These are phyloP conservation scores for Mus pahari DNA, from an alignment of 2,113 vertebrate species.

Conservation along the genomic window DNA sequence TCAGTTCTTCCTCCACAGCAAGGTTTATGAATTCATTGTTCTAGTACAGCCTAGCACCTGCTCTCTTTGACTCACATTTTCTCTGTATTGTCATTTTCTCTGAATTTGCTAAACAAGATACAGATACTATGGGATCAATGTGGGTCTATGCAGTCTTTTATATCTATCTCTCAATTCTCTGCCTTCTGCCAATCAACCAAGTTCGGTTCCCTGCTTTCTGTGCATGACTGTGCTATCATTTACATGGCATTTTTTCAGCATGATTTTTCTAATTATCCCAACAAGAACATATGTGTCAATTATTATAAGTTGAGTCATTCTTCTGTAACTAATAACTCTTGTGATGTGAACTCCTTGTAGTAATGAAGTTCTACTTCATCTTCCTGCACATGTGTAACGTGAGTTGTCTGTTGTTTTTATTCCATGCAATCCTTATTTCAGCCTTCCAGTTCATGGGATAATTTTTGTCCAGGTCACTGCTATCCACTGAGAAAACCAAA, in stretches of 20 bases:
- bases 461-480: neutral
- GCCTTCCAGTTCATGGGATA: neutral
- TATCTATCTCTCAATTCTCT: neutral
- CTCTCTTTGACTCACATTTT: neutral
- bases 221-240: neutral
- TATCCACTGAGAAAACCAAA: neutral
- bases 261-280: neutral
- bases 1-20: no score
- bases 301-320: neutral
- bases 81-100: neutral
- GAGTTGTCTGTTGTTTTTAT: neutral
- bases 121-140: neutral
- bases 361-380: neutral
- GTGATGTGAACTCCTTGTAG: neutral
- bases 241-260: neutral
- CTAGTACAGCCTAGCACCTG: neutral
- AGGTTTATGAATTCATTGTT: neutral
- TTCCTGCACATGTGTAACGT: neutral
- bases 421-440: conserved; percentile 1
- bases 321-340: neutral
- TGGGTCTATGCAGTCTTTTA: neutral
- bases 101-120: neutral
- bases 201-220: neutral
- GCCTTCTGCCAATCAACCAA: neutral
- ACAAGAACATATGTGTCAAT: neutral